Base-by-base conservation (phyloP, 2,888 invertebrate species). In the Leucania comma region DNA sequence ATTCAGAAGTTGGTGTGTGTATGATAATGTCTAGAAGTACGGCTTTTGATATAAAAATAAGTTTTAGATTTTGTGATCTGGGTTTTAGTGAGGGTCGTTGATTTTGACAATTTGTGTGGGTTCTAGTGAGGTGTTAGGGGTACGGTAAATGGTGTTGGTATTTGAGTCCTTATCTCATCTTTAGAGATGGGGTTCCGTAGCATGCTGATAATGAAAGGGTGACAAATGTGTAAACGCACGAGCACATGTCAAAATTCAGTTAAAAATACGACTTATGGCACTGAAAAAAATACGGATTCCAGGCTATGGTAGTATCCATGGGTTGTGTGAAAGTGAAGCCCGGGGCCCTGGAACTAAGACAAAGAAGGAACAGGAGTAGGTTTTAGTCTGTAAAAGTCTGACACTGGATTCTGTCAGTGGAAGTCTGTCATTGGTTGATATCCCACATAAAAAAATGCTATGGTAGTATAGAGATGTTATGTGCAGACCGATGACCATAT, bases 1-100 rank as follows among this genome's bases (percentile, higher is more conserved):
- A 81, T 81, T 82, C 78, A 80, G 76, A 77, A 80, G 77, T 83
- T 82, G 53, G 84, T 83, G 80, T 84, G 83, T 78, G 82, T 78
- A 81, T 72, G 76, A 80, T 84, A 85, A 83, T 82, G 81, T 78
- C 78, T 78, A 65, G 75, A 76, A 74, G 67, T 72, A 72, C 48
- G 53, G 68, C 46, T 75, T 75, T 71, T 72, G 42, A 76, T 72
- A 81, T 85, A 83, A 81, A 85, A 81, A 75, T 73, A 78, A 73
- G 53, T 58, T 71, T 60, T 9, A 2, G 48, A 12, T 53, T 60
- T 20, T 22, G 29, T 70, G 29, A 48, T 69, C 35, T 64, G 38
- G 51, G 0, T 24, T 50, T 38, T 42, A n/a, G 46, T 10, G 24
- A 50, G 48, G 64, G 60, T 59, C 8, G 4, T 38, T 3, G 26